Conservation (phyloP, 2,113 vertebrate genomes). For the Seriola dumerili region DNA sequence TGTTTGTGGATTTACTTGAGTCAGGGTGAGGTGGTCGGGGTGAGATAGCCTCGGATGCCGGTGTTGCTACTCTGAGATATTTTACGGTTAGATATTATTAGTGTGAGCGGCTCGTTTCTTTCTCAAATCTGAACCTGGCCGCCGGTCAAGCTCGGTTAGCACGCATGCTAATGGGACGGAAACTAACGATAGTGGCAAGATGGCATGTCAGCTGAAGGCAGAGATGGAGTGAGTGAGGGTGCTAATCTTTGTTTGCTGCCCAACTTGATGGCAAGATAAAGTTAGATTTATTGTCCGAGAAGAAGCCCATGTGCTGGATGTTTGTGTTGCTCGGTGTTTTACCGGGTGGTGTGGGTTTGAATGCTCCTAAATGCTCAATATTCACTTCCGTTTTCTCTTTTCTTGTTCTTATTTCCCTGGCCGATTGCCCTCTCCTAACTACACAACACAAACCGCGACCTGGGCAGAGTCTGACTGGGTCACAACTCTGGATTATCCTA, state of each 20-base stretch:
- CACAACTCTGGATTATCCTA: constrained; percentile 71
- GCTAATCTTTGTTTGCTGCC: constrained; percentile 29
- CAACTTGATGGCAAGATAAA: constrained; percentile 40
- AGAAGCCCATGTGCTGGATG: constrained; percentile 23
- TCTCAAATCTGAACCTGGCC: constrained; percentile 50
- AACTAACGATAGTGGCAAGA: constrained; percentile 66
- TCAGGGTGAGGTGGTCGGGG: not conserved
- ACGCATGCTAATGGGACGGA: constrained; percentile 72
- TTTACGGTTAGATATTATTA: not conserved
- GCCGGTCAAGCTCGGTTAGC: constrained; percentile 76
- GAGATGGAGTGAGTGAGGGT: constrained; percentile 37
- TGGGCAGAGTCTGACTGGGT: constrained; percentile 69
- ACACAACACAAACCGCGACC: constrained; percentile 39
- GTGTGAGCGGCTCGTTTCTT: constrained; percentile 5
- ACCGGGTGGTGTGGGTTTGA: constrained; percentile 14
- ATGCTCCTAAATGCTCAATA: constrained; percentile 32
- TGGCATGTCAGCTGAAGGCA: constrained; percentile 51
- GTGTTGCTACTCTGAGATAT: not conserved
- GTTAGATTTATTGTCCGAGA: constrained; percentile 6
- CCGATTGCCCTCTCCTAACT: constrained; percentile 20
- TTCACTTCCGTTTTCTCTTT: constrained; percentile 80
- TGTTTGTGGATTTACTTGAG: constrained; percentile 36
- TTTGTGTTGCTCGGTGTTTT: constrained; percentile 9
- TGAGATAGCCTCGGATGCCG: not conserved
- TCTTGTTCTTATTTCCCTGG: constrained; percentile 66